A percentile compares a stretch with the other conserved stretches of the same genome.
These are phyloP conservation scores for Notiomystis cincta DNA, from an alignment of 2,113 vertebrate genomes.

Conservation along the genomic window DNA sequence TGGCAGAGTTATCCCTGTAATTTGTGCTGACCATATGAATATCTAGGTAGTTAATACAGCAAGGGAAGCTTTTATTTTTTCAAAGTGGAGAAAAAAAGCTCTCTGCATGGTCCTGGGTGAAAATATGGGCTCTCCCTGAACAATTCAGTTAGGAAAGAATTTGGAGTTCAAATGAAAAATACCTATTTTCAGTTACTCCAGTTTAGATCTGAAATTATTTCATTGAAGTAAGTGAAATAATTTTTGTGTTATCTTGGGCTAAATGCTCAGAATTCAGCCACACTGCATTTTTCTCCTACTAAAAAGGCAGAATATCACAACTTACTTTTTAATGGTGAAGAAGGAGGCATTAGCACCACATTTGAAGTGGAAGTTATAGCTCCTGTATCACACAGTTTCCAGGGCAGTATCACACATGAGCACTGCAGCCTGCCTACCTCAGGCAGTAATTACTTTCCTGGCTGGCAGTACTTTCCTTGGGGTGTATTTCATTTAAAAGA, in stretches of 20 bases:
- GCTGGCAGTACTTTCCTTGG: neutral
- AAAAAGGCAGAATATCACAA: neutral
- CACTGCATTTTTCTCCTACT: neutral
- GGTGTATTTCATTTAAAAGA: neutral
- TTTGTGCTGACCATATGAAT: constrained; percentile 5
- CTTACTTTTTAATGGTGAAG: neutral
- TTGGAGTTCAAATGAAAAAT: neutral
- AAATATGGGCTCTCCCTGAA: neutral
- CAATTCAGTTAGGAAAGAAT: neutral
- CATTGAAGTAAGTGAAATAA: neutral
- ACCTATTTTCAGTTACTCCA: neutral
- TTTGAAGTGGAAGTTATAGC: neutral
- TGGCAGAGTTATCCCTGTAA: neutral
- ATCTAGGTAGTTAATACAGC: neutral
- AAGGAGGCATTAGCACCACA: neutral
- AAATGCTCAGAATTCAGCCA: neutral
- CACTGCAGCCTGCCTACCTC: neutral
- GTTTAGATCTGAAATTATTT: neutral
- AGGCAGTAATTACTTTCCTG: neutral
- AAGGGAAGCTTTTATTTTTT: neutral
- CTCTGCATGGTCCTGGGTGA: neutral
- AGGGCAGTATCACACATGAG: neutral
- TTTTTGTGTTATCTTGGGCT: neutral
- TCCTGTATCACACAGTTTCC: neutral
- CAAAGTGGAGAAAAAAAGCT: neutral